Conservation (phyloP, 2,888 invertebrate genomes). For the Caenorhabditis sinica region DNA sequence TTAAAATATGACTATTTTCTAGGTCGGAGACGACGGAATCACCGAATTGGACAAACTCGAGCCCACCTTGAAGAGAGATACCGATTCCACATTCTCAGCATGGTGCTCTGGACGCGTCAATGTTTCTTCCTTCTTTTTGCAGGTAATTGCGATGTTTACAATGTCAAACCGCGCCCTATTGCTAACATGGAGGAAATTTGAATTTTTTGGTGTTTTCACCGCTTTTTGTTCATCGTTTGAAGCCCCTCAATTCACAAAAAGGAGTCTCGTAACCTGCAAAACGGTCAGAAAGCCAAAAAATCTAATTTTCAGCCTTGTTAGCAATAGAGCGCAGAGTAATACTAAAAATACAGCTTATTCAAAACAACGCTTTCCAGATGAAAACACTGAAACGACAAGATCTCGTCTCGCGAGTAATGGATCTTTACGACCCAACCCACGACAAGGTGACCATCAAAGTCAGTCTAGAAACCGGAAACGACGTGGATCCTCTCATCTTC, state of each 20-base stretch:
- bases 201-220: too few relatives aligned
- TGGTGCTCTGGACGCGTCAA: conserved; percentile 76
- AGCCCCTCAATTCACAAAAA: too few relatives aligned
- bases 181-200: neutral
- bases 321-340: too few relatives aligned
- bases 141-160: too few relatives aligned
- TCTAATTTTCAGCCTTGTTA: too few relatives aligned
- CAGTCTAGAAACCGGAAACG: conserved; percentile 86
- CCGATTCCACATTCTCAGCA: conserved; percentile 68
- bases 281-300: too few relatives aligned
- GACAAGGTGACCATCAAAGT: conserved; percentile 89
- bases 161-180: too few relatives aligned
- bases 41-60: conserved; percentile 62
- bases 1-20: too few relatives aligned
- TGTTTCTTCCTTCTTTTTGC: conserved; percentile 59
- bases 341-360: too few relatives aligned
- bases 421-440: conserved; percentile 90
- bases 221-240: too few relatives aligned
- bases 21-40: conserved; percentile 76
- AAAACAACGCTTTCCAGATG: conserved; percentile 91
- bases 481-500: conserved; percentile 95
- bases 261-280: too few relatives aligned
- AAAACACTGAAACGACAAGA: conserved; percentile 97
- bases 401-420: conserved; percentile 91
- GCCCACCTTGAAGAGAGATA: conserved; percentile 62